Conservation (phyloP, 92 coral and sea anemone species). For the Parazoanthus darwini region DNA sequence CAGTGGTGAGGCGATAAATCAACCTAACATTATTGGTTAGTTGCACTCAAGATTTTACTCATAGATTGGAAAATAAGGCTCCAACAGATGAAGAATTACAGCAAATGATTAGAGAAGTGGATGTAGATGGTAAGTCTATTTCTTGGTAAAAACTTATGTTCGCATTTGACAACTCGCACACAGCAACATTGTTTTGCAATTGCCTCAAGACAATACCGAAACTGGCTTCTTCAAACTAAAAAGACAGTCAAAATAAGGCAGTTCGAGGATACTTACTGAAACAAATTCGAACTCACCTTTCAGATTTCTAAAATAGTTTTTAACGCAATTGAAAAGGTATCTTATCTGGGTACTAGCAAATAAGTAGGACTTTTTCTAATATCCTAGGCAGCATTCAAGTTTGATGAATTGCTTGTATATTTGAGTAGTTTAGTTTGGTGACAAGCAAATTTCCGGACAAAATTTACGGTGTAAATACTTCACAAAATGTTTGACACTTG, state of each 20-base stretch:
- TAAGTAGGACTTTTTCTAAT: not conserved
- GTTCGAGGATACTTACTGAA: not conserved
- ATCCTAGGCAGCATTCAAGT: not conserved
- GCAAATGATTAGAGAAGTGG: constrained; percentile 93
- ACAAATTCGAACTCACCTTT: not conserved
- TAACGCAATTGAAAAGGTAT: not conserved
- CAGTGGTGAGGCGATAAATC: too few species aligned
- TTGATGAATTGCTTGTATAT: constrained; percentile 20
- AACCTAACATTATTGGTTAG: too few species aligned
- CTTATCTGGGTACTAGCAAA: not conserved
- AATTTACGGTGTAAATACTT: constrained; percentile 24
- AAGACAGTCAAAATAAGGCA: not conserved
- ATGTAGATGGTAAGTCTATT: constrained; percentile 82
- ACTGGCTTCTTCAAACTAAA: constrained; percentile 3
- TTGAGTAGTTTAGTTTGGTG: constrained; percentile 5
- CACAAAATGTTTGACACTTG: constrained; percentile 23
- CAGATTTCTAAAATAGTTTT: not conserved
- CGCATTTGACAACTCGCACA: not conserved
- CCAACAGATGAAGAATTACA: constrained; percentile 90
- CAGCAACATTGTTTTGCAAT: constrained; percentile 28
- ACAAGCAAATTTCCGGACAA: constrained; percentile 36
- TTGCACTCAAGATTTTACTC: too few species aligned
- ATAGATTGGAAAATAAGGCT: too few species aligned
- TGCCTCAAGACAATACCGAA: constrained; percentile 8
- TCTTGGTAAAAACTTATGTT: not conserved